Conservation (phyloP, 1,140 invertebrate genomes). For the Goniozus legneri region DNA sequence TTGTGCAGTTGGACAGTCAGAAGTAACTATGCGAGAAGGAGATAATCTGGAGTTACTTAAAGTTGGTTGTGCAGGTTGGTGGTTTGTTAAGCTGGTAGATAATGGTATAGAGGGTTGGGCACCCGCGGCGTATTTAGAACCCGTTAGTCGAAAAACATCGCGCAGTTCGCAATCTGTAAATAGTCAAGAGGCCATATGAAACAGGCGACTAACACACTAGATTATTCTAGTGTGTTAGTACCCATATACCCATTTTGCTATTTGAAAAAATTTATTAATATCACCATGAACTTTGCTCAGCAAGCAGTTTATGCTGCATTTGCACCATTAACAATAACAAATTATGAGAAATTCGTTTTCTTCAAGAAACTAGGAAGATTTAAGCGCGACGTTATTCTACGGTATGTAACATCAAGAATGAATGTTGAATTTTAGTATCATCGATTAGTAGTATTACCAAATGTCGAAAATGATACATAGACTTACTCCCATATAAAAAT, state of each 20-base stretch:
- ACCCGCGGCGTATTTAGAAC: slow-evolving; percentile 88
- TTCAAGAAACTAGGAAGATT: background rate
- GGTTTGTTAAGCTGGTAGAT: slow-evolving; percentile 83
- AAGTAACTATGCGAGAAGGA: slow-evolving; percentile 84
- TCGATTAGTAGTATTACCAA: slow-evolving; percentile 1
- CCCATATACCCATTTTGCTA: slow-evolving; percentile 5
- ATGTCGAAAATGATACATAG: slow-evolving; percentile 3
- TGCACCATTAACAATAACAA: background rate
- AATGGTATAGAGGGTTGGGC: slow-evolving; percentile 84
- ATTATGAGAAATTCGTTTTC: background rate
- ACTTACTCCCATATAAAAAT: slow-evolving; percentile 13
- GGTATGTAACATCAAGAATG: slow-evolving; percentile 1
- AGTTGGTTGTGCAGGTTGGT: slow-evolving; percentile 93
- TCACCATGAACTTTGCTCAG: background rate
- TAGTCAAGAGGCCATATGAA: slow-evolving; percentile 54
- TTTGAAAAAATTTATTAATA: background rate
- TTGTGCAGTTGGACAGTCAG: slow-evolving; percentile 80
- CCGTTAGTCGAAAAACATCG: slow-evolving; percentile 68
- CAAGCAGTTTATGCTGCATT: background rate
- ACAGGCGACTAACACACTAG: slow-evolving; percentile 53
- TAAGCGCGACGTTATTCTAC: background rate
- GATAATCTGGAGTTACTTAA: slow-evolving; percentile 84
- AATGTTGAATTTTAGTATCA: background rate
- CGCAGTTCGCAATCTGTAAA: slow-evolving; percentile 59
- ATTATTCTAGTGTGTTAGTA: slow-evolving; percentile 40